Evolutionary conservation across 1,140 invertebrate species (phyloP).

Genomic region (Papilio polytes): DNA sequence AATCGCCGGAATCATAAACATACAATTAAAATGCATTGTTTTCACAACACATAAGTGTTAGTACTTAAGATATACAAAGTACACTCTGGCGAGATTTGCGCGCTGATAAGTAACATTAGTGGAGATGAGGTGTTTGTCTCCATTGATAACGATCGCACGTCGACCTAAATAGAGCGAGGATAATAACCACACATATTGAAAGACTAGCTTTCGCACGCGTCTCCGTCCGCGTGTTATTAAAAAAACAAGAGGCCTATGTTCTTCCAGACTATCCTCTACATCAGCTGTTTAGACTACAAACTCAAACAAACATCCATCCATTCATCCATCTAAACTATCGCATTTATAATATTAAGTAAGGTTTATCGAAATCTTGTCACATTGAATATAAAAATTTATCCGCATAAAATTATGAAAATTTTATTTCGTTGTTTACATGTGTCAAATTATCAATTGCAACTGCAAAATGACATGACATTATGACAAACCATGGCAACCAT

Average conservation of each 20-base stretch:
- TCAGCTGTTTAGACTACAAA: too few relatives aligned
- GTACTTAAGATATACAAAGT: slow-evolving; percentile 7
- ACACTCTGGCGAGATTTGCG: not conserved
- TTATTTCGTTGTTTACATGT: too few relatives aligned
- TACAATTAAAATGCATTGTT: slow-evolving; percentile 14
- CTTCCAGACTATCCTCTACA: too few relatives aligned
- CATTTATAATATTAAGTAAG: too few relatives aligned
- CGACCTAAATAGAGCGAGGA: slow-evolving; percentile 24
- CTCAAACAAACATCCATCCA: too few relatives aligned
- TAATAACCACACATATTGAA: not conserved
- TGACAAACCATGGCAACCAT: too few relatives aligned
- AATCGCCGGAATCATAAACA: not conserved
- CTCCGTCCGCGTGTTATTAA: too few relatives aligned
- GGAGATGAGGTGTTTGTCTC: slow-evolving; percentile 25
- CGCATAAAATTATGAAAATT: too few relatives aligned
- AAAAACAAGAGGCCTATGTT: too few relatives aligned
- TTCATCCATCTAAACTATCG: too few relatives aligned
- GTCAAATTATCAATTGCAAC: too few relatives aligned
- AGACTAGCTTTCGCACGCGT: not conserved
- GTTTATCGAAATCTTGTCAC: not conserved
- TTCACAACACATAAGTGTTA: slow-evolving; percentile 5
- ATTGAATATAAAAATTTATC: not conserved
- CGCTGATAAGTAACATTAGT: not conserved
- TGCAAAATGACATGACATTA: too few relatives aligned
- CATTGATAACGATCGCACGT: slow-evolving; percentile 20